Evolutionary conservation across 2,797 vertebrate genomes (phyloP).

Genomic region (Sternotherus odoratus): DNA sequence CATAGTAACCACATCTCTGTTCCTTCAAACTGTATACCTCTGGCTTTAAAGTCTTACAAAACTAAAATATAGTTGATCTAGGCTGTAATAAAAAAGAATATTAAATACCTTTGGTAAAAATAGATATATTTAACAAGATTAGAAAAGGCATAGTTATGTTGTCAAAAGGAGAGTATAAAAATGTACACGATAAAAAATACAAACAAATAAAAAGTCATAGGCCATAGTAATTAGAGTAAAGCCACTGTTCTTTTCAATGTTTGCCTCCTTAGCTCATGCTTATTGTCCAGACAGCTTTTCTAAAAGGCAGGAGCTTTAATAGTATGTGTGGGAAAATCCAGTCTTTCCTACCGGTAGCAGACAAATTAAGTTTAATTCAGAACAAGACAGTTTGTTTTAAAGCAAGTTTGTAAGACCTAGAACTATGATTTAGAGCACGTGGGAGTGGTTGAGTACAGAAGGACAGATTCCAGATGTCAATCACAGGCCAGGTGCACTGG

Average conservation of each 20-base stretch:
- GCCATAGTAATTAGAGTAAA: conserved; percentile 75
- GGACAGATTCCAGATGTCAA: conserved; percentile 72
- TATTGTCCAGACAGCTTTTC: conserved; percentile 77
- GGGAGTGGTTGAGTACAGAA: conserved; percentile 69
- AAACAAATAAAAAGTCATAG: conserved; percentile 75
- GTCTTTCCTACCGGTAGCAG: conserved; percentile 72
- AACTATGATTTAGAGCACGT: conserved; percentile 69
- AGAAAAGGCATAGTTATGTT: conserved; percentile 85
- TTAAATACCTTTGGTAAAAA: conserved; percentile 92
- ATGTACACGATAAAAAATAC: conserved; percentile 85
- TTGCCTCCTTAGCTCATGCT: conserved; percentile 70
- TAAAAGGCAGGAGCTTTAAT: conserved; percentile 70
- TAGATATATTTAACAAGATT: conserved; percentile 89
- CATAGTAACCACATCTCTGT: conserved; percentile 67
- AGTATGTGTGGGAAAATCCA: conserved; percentile 71
- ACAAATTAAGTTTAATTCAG: conserved; percentile 65
- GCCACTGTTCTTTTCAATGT: conserved; percentile 67
- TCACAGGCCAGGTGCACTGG: conserved; percentile 68
- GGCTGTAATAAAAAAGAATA: conserved; percentile 83
- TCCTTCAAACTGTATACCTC: conserved; percentile 74
- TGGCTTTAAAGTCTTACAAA: conserved; percentile 80
- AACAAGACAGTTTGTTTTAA: conserved; percentile 71
- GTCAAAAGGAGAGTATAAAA: conserved; percentile 86
- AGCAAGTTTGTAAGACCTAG: conserved; percentile 67
- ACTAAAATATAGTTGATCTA: conserved; percentile 84